Percentiles rank a stretch among this genome's conserved stretches.
These are phyloP conservation scores for Strongylocentrotus purpuratus DNA, from an alignment of 35 echinoderm and acorn worm species.

Conservation along the genomic window DNA sequence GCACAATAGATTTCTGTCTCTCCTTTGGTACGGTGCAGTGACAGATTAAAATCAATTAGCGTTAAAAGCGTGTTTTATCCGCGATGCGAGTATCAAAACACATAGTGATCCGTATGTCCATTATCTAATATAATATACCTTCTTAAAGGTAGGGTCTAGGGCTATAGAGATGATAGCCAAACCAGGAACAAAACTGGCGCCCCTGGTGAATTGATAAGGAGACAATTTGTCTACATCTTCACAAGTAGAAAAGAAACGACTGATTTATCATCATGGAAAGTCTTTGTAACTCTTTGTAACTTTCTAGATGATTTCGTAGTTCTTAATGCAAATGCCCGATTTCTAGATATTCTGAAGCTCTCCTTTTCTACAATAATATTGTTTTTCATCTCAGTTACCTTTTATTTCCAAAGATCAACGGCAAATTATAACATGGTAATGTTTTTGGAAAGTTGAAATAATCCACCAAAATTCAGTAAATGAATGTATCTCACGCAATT, in stretches of 20 bases:
- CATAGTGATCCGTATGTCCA: neutral
- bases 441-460: too few relatives aligned
- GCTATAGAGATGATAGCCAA: neutral
- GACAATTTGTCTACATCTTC: neutral
- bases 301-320: neutral
- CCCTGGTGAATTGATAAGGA: neutral
- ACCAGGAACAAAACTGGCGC: neutral
- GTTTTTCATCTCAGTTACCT: too few relatives aligned
- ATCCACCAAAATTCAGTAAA: too few relatives aligned
- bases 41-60: constrained; percentile 48
- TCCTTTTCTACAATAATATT: neutral
- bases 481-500: too few relatives aligned
- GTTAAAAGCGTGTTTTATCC: constrained; percentile 23
- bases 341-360: neutral
- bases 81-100: neutral
- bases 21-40: neutral
- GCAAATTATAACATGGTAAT: too few relatives aligned
- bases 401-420: too few relatives aligned
- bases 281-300: neutral
- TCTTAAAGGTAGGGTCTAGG: neutral
- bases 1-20: neutral
- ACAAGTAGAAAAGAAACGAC: neutral
- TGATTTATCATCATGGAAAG: neutral
- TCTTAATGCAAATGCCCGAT: neutral
- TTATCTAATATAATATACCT: neutral